phyloP scores from a whole-genome alignment of 2,888 invertebrate genomes.

The Poecilobothrus nobilitatus region DNA sequence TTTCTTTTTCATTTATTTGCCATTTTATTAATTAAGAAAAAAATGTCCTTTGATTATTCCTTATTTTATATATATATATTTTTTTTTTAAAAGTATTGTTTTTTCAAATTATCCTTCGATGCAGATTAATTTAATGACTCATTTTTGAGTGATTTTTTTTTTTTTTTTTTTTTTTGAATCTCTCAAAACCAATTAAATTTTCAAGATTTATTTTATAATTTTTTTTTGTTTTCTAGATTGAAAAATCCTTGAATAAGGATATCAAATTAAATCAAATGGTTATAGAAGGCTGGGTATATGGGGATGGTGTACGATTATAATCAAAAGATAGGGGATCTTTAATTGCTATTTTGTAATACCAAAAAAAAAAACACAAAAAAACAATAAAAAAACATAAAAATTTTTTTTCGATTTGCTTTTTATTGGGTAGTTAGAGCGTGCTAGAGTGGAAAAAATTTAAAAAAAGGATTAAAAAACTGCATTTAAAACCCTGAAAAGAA shows the following conservation, averaged over 20 bases:
- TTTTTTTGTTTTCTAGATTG: too few relatives aligned
- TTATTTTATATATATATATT: not conserved
- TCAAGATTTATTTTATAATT: not conserved
- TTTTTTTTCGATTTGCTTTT: not conserved
- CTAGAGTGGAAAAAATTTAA: not conserved
- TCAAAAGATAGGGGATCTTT: too few relatives aligned
- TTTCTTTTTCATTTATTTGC: not conserved
- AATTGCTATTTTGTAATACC: too few relatives aligned
- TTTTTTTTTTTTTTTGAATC: not conserved
- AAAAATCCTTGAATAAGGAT: too few relatives aligned
- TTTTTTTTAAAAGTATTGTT: not conserved
- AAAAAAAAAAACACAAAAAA: too few relatives aligned
- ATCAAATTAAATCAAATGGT: too few relatives aligned
- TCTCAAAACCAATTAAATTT: slow-evolving; percentile 2
- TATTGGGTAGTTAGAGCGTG: not conserved
- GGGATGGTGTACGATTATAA: too few relatives aligned
- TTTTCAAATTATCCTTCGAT: slow-evolving; percentile 20
- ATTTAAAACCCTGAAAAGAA: too few relatives aligned
- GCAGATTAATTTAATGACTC: slow-evolving; percentile 25
- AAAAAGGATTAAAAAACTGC: not conserved
- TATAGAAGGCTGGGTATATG: too few relatives aligned
- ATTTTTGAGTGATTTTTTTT: slow-evolving; percentile 15
- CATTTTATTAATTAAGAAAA: not conserved
- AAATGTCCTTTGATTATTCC: not conserved
- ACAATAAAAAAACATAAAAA: not conserved